Conservation (phyloP, 1,140 invertebrate genomes). For the Lordiphosa clarofinis region DNA sequence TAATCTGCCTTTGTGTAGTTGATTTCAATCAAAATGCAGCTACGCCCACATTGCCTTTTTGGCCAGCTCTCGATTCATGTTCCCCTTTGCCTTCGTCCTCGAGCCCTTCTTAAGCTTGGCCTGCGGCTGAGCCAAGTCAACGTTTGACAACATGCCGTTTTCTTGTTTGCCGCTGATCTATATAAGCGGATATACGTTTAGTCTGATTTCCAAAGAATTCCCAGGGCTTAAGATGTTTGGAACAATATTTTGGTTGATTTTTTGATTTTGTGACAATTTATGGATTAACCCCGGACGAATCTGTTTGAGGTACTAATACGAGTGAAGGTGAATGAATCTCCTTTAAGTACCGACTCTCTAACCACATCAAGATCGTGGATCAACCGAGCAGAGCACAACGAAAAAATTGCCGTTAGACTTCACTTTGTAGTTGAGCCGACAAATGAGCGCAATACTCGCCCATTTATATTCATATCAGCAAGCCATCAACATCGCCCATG, state of each 20-base stretch:
- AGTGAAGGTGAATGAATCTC: too few relatives aligned
- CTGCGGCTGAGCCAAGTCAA: slow-evolving; percentile 65
- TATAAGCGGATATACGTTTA: slow-evolving; percentile 62
- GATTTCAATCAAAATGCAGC: slow-evolving; percentile 74
- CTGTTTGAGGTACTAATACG: too few relatives aligned
- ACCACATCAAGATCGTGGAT: slow-evolving; percentile 42
- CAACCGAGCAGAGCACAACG: slow-evolving; percentile 7
- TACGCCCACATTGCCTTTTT: slow-evolving; percentile 41
- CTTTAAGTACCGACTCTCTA: too few relatives aligned
- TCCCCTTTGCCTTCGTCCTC: neutral
- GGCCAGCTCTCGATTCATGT: slow-evolving; percentile 4
- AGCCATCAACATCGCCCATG: slow-evolving; percentile 48
- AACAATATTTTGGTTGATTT: slow-evolving; percentile 72
- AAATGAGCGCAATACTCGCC: slow-evolving; percentile 54
- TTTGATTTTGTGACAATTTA: slow-evolving; percentile 74
- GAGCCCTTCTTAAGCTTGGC: slow-evolving; percentile 42
- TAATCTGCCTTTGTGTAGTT: slow-evolving; percentile 69
- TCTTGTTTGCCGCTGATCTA: slow-evolving; percentile 59
- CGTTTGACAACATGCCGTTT: slow-evolving; percentile 73
- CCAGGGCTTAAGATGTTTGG: slow-evolving; percentile 30
- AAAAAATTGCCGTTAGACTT: slow-evolving; percentile 66
- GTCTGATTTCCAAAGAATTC: slow-evolving; percentile 50
- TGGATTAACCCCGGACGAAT: slow-evolving; percentile 58
- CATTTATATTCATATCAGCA: slow-evolving; percentile 59
- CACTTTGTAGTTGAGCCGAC: slow-evolving; percentile 67